Conservation (phyloP, 1,140 invertebrate species). For the Trichonephila inaurata region DNA sequence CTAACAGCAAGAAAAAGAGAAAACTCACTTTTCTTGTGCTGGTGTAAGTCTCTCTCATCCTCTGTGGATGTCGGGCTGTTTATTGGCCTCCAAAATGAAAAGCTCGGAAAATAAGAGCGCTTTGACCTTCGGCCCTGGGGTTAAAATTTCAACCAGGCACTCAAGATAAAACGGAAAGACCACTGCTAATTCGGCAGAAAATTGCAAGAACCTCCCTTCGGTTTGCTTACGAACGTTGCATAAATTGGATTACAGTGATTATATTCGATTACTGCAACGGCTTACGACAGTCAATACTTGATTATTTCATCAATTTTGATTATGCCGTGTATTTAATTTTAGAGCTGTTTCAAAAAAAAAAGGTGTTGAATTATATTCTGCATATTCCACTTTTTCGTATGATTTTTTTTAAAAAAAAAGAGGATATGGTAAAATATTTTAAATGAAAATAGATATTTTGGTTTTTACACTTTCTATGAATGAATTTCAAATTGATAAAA, state of each 20-base stretch:
- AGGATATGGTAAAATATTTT: too few species aligned
- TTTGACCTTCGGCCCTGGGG: conserved; percentile 25
- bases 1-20: not conserved
- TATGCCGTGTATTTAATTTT: not conserved
- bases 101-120: conserved; percentile 5
- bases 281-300: not conserved
- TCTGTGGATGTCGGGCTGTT: not conserved
- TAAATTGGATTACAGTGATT: conserved; percentile 19
- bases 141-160: conserved; percentile 43
- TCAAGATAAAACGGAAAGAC: conserved; percentile 8
- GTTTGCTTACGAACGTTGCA: not conserved
- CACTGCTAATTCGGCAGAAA: conserved; percentile 50
- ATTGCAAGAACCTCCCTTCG: not conserved
- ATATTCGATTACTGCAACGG: conserved; percentile 18
- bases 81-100: not conserved
- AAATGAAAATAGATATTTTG: too few species aligned
- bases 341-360: not conserved
- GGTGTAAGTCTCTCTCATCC: not conserved
- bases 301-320: conserved; percentile 32
- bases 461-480: too few species aligned
- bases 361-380: not conserved
- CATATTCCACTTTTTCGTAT: not conserved
- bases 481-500: too few species aligned
- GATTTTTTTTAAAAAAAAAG: too few species aligned
- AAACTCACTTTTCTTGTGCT: not conserved